Percentiles rank a stretch among this genome's conserved stretches.
These are phyloP conservation scores for Catharus ustulatus DNA, from an alignment of 2,797 vertebrate genomes.

Conservation along the genomic window DNA sequence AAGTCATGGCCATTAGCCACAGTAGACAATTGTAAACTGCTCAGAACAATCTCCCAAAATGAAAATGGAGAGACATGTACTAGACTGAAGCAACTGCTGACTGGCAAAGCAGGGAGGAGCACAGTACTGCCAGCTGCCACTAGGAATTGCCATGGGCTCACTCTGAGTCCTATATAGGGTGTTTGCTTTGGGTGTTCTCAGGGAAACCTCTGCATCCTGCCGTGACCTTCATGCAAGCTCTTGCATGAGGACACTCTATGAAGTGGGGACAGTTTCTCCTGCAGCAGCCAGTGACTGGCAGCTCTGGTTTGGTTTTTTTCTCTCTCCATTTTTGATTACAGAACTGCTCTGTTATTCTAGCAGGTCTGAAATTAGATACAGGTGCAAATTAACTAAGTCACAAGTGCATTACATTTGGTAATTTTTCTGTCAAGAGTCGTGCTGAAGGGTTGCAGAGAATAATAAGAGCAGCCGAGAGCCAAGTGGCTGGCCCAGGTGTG, in stretches of 20 bases:
- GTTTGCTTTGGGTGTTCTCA: neutral
- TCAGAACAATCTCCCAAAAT: neutral
- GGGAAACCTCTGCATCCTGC: neutral
- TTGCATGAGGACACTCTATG: neutral
- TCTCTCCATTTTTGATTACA: slow-evolving; percentile 64
- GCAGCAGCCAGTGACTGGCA: slow-evolving; percentile 36
- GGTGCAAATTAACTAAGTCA: slow-evolving; percentile 75
- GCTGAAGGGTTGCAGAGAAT: slow-evolving; percentile 56
- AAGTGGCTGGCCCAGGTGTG: slow-evolving; percentile 24
- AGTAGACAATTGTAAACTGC: neutral
- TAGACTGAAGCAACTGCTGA: neutral
- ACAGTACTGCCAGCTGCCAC: neutral
- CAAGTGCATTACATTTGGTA: slow-evolving; percentile 65
- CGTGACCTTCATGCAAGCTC: neutral
- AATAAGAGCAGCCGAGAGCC: neutral
- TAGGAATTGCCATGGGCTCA: rapidly evolving
- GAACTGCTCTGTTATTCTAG: slow-evolving; percentile 69
- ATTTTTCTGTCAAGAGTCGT: slow-evolving; percentile 72
- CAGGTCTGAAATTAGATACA: slow-evolving; percentile 73
- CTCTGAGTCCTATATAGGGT: rapidly evolving
- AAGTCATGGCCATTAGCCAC: neutral
- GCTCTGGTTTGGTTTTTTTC: neutral
- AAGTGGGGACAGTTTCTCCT: neutral
- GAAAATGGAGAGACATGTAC: neutral
- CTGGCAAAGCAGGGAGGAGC: neutral